These are phyloP conservation scores for Cathartes aura DNA, from an alignment of 2,113 vertebrate species.

Conservation along the genomic window DNA sequence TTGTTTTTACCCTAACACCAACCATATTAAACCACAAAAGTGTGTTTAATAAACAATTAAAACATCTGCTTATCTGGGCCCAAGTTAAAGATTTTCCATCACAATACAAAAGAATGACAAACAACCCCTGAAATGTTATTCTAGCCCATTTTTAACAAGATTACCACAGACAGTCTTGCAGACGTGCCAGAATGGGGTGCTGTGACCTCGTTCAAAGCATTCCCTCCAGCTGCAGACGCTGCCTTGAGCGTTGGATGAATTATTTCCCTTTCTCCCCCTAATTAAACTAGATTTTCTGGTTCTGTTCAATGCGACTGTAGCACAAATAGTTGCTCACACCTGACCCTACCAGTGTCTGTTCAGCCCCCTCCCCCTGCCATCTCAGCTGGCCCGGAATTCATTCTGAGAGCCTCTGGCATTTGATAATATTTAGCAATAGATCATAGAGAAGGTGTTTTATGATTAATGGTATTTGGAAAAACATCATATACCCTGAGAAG, in stretches of 20 bases:
- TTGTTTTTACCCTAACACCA: neutral
- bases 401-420: neutral
- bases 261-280: neutral
- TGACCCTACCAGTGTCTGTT: neutral
- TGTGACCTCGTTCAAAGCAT: neutral
- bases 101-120: neutral
- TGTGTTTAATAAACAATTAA: neutral
- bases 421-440: neutral
- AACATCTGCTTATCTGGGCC: neutral
- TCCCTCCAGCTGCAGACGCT: neutral
- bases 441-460: neutral
- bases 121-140: neutral
- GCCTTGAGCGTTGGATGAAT: neutral
- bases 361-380: neutral
- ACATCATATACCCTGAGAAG: neutral
- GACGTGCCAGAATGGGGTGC: neutral
- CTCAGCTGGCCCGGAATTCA: neutral
- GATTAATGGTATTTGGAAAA: conserved; percentile 14
- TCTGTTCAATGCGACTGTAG: neutral
- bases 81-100: neutral
- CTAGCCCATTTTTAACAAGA: neutral
- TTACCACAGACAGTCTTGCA: neutral
- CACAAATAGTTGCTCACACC: neutral
- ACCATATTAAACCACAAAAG: neutral
- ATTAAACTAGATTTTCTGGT: neutral